A percentile compares a stretch with the other conserved stretches of the same genome.
Conservation (phyloP, 2,797 vertebrate genomes). For the Fistularia commersonii region DNA sequence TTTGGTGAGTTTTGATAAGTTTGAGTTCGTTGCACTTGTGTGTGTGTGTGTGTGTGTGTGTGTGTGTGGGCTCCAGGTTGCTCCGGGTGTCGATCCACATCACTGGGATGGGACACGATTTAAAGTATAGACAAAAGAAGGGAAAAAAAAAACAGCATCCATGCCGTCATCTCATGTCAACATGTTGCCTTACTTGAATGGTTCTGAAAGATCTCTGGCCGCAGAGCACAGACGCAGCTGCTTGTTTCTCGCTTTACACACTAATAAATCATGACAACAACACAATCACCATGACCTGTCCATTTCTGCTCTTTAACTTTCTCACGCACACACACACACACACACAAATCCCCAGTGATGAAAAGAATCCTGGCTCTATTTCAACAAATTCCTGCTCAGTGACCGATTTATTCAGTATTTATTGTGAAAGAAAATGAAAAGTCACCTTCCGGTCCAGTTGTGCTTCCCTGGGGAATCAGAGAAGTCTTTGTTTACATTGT, state of each 20-base stretch:
- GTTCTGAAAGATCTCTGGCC: constrained; percentile 48
- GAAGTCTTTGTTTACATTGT: constrained; percentile 61
- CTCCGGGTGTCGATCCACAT: too few species aligned
- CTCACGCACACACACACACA: too few species aligned
- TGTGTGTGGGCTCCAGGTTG: too few species aligned
- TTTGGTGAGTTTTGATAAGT: too few species aligned
- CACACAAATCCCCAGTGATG: neutral
- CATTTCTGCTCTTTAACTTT: too few species aligned
- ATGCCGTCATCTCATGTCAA: constrained; percentile 55
- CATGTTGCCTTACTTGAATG: constrained; percentile 75
- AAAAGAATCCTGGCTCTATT: constrained; percentile 2
- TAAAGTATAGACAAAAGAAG: constrained; percentile 16
- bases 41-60: too few species aligned
- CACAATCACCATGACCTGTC: too few species aligned
- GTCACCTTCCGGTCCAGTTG: constrained; percentile 32
- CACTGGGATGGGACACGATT: constrained; percentile 34
- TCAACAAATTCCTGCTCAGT: constrained; percentile 3
- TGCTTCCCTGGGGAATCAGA: constrained; percentile 56
- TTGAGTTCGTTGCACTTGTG: too few species aligned
- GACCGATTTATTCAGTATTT: constrained; percentile 15
- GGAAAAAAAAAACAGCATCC: constrained; percentile 27
- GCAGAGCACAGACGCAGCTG: too few species aligned
- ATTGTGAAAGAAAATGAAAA: constrained; percentile 30
- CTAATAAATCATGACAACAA: too few species aligned
- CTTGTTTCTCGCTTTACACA: constrained; percentile 43